Conservation (phyloP, 2,113 vertebrate genomes). For the Suricata suricatta region DNA sequence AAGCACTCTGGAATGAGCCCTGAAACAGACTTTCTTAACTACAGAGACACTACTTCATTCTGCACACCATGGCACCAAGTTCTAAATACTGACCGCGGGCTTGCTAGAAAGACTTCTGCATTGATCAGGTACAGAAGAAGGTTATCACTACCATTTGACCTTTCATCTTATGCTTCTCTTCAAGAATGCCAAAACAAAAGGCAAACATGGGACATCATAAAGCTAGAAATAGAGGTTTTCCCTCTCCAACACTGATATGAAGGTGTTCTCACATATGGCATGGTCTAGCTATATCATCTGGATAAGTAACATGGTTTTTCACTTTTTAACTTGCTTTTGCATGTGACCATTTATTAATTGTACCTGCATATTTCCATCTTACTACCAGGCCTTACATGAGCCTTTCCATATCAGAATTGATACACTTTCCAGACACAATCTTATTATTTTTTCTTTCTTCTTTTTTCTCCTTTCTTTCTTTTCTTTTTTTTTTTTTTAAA, state of each 20-base stretch:
- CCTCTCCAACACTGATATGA: neutral
- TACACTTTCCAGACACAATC: neutral
- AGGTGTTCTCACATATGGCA: neutral
- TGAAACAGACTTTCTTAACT: neutral
- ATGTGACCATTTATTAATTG: neutral
- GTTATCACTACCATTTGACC: neutral
- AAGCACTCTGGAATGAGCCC: neutral
- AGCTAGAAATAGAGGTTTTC: neutral
- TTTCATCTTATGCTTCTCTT: neutral
- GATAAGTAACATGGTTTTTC: neutral
- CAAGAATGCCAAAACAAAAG: neutral
- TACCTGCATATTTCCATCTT: neutral
- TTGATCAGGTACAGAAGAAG: neutral
- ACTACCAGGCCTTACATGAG: neutral
- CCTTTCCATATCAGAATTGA: neutral
- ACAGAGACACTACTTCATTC: neutral
- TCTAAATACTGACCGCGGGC: neutral
- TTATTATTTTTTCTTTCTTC: neutral
- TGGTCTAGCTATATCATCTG: neutral
- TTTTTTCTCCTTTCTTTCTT: neutral
- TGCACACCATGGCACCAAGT: neutral
- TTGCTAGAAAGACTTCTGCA: neutral
- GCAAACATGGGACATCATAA: neutral
- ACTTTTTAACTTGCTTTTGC: neutral
- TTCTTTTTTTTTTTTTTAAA: neutral